A percentile compares a stretch with the other conserved stretches of the same genome.
phyloP scores from a whole-genome alignment of 2,797 vertebrate genomes.

The Ctenopoma kingsleyae region DNA sequence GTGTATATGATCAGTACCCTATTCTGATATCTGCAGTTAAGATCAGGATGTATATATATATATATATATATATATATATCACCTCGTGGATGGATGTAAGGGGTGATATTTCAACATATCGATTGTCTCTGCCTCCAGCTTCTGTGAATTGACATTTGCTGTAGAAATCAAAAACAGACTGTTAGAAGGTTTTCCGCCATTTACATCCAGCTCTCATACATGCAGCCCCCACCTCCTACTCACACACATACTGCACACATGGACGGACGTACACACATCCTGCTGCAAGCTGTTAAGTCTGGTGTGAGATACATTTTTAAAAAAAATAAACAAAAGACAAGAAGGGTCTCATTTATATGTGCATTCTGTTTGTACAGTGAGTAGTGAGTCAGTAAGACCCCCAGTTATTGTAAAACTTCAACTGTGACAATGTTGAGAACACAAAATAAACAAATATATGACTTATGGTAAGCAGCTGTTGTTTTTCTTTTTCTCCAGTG shows the following conservation, averaged over 20 bases:
- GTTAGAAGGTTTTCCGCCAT: constrained; percentile 82
- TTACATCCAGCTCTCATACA: constrained; percentile 67
- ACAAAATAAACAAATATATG: constrained; percentile 95
- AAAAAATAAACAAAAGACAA: constrained; percentile 79
- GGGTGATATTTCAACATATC: constrained; percentile 75
- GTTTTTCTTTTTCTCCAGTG: constrained; percentile 31
- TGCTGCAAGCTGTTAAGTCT: constrained; percentile 86
- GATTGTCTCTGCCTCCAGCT: constrained; percentile 83
- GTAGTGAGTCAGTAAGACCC: constrained; percentile 90
- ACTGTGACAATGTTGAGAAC: constrained; percentile 97
- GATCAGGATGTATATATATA: constrained; percentile 76
- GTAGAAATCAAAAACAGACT: constrained; percentile 87
- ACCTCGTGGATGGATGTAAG: constrained; percentile 76
- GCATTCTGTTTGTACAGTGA: constrained; percentile 94
- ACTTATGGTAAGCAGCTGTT: constrained; percentile 78
- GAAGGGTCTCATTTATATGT: constrained; percentile 93
- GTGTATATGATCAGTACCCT: constrained; percentile 84
- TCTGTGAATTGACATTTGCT: constrained; percentile 80
- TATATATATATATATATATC: constrained; percentile 32
- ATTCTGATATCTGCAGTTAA: constrained; percentile 82
- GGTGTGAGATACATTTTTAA: constrained; percentile 80
- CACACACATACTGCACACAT: constrained; percentile 37
- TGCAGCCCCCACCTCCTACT: constrained; percentile 20
- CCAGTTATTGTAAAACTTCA: constrained; percentile 94
- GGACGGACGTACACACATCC: constrained; percentile 62